These are phyloP conservation scores for Pararge aegeria DNA, from an alignment of 1,140 invertebrate genomes.

Conservation along the genomic window DNA sequence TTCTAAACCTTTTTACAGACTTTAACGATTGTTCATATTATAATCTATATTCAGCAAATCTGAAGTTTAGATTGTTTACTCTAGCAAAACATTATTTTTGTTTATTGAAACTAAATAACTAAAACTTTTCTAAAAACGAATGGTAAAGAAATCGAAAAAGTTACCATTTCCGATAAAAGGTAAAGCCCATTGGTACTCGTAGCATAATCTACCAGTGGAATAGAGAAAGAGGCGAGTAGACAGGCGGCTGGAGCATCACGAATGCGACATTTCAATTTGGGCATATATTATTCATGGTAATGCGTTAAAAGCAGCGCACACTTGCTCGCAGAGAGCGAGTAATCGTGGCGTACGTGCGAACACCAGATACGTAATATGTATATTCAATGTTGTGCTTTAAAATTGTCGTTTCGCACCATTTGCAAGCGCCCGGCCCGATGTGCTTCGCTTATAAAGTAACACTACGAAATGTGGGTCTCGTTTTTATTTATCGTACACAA, in stretches of 20 bases:
- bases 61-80: too few relatives aligned
- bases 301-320: conserved; percentile 74
- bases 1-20: too few relatives aligned
- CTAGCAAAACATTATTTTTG: too few relatives aligned
- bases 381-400: conserved; percentile 74
- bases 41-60: too few relatives aligned
- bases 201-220: conserved; percentile 51
- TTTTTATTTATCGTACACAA: conserved; percentile 54
- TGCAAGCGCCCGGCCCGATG: conserved; percentile 54
- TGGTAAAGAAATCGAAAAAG: conserved; percentile 6
- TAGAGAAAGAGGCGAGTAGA: conserved; percentile 59
- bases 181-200: conserved; percentile 68
- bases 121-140: not conserved
- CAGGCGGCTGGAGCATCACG: conserved; percentile 63
- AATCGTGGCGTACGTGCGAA: conserved; percentile 66
- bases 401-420: conserved; percentile 75
- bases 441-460: conserved; percentile 70
- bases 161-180: conserved; percentile 39
- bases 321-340: conserved; percentile 55
- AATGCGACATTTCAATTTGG: conserved; percentile 79
- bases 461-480: conserved; percentile 49
- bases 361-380: conserved; percentile 53
- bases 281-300: conserved; percentile 79
- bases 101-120: too few relatives aligned
- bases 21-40: too few relatives aligned